These are phyloP conservation scores for Eledone cirrhosa DNA, from an alignment of 2,888 invertebrate genomes.

Conservation along the genomic window DNA sequence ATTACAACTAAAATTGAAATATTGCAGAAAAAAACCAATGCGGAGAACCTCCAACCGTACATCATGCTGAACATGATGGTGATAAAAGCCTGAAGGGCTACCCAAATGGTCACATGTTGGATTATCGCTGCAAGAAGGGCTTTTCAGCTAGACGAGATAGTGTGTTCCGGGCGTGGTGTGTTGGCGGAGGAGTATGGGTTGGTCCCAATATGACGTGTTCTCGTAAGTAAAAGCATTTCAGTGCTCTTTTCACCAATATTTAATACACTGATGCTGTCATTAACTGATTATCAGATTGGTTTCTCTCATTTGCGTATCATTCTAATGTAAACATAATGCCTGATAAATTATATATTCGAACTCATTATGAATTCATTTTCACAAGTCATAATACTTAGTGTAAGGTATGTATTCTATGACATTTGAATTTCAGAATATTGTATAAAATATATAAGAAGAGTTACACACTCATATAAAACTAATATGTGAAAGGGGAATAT, in stretches of 20 bases:
- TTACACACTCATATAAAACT: too few species aligned
- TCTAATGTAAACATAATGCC: too few species aligned
- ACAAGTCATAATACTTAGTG: too few species aligned
- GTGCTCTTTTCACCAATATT: neutral
- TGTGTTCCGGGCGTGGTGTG: constrained; percentile 90
- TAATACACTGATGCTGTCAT: neutral
- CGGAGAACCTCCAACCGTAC: constrained; percentile 66
- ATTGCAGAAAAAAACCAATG: constrained; percentile 52
- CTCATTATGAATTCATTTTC: too few species aligned
- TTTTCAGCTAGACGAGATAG: constrained; percentile 83
- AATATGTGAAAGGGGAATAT: too few species aligned
- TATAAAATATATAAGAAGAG: too few species aligned
- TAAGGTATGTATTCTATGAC: too few species aligned
- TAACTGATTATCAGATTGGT: too few species aligned
- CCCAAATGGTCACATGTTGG: constrained; percentile 86
- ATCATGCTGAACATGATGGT: constrained; percentile 77
- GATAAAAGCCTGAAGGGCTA: constrained; percentile 82
- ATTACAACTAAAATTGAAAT: constrained; percentile 11
- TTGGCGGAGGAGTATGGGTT: constrained; percentile 90
- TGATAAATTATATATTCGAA: too few species aligned
- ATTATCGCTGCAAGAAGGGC: constrained; percentile 92
- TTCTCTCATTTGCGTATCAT: too few species aligned
- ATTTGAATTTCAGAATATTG: too few species aligned
- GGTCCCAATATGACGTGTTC: constrained; percentile 97
- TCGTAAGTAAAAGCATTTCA: constrained; percentile 73